Base-by-base conservation (phyloP, 2,797 vertebrate genomes). In the Danio jaintianensis region DNA sequence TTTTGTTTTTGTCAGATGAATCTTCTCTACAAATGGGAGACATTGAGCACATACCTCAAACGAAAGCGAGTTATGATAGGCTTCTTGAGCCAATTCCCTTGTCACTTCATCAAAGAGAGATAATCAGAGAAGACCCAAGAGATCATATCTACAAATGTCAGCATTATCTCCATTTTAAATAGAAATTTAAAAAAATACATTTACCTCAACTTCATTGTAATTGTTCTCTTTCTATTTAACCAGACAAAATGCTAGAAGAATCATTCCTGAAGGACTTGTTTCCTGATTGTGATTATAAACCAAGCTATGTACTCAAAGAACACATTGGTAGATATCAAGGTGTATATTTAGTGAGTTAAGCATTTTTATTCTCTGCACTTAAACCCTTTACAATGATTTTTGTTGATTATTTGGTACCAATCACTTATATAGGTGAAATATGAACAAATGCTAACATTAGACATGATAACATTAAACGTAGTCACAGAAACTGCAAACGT, bases 41-140 rank as follows among this genome's bases (percentile, higher is more conserved):
- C 18, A 85, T 48, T 45, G 81, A 48, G 9, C 18, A 72, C 11
- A 56, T 79, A 42, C 82, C 79, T 12, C 75, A 81, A 43, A 83
- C 82, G 7, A 45, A 40, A 76, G 82, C 82, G 6, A 83, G 70
- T 67, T 69, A 81, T 10, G 59, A 74, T n/a, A 7, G 68, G 20
- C 29, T 48, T 2, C 29, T 69, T 56, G 53, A 76, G 7, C 7
- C 12, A 0, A 13, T 67, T 15, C 45, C n/a, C 38, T 22, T 10
- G 8, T 43, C 63, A 36, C 13, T 11, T 2, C 20, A 48, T 20
- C 40, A 7, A 3, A 66, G 52, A 43, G 84, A 83, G 64, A 81
- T 79, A 59, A 52, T 81, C 55, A 71, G 67, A 71, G 75, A 81
- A 81, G 82, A 85, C 53, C 71, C 75, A 52, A 11, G 84, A n/a